Percentiles rank a stretch among this genome's conserved stretches.
Evolutionary conservation across 2,113 vertebrate species (phyloP).

Genomic region (Meleagris gallopavo): DNA sequence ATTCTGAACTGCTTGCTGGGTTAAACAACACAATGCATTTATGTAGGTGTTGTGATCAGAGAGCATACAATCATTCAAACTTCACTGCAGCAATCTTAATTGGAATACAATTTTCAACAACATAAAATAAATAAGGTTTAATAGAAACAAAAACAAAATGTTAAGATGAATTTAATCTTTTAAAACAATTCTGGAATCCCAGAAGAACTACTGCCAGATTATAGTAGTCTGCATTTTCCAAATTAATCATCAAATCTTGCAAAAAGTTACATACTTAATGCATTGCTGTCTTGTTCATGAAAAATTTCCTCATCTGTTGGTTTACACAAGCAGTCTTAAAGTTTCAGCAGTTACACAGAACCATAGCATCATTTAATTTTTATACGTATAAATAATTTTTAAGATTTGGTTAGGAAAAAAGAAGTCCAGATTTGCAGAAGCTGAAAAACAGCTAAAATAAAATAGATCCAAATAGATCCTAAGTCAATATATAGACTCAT

Average conservation of each 20-base stretch:
- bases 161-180: not conserved
- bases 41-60: not conserved
- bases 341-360: not conserved
- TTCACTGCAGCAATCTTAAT: not conserved
- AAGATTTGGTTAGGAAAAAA: not conserved
- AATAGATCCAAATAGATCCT: not conserved
- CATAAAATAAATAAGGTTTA: accelerated
- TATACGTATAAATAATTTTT: not conserved
- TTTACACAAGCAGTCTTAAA: not conserved
- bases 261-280: not conserved
- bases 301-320: not conserved
- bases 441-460: not conserved
- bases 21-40: not conserved
- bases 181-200: not conserved
- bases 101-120: not conserved
- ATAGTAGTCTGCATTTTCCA: not conserved
- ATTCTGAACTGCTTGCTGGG: not conserved
- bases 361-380: not conserved
- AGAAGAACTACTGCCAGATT: not conserved
- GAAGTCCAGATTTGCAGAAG: not conserved
- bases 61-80: not conserved
- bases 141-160: not conserved
- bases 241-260: not conserved
- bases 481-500: not conserved
- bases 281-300: not conserved